A percentile compares a stretch with the other conserved stretches of the same genome.
These are phyloP conservation scores for Aethes cnicana DNA, from an alignment of 2,888 invertebrate genomes.

Conservation along the genomic window DNA sequence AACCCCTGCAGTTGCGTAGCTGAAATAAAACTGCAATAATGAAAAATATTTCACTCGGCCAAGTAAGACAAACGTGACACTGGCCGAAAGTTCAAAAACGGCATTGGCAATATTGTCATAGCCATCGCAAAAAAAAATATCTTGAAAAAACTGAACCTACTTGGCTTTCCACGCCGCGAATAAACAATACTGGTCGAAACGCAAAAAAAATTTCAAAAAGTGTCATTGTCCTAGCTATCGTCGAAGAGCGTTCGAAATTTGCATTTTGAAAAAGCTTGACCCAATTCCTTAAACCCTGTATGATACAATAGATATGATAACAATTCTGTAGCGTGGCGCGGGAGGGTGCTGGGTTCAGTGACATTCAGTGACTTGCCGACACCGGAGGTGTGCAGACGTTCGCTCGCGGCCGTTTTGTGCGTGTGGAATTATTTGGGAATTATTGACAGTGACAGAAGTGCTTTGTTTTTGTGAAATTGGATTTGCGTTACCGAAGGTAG, in stretches of 20 bases:
- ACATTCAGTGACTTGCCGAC: slow-evolving; percentile 52
- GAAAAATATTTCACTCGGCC: no score
- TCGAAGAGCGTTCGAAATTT: background rate
- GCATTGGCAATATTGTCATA: no score
- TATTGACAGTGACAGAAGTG: slow-evolving; percentile 66
- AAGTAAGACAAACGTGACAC: no score
- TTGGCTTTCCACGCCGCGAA: no score
- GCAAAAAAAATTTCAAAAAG: slow-evolving; percentile 8
- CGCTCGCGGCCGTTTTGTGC: slow-evolving; percentile 23
- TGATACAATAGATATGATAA: slow-evolving; percentile 73
- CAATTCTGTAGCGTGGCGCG: slow-evolving; percentile 59
- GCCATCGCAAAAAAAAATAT: no score
- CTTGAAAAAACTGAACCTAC: no score
- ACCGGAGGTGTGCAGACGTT: slow-evolving; percentile 54
- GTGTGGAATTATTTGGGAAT: background rate
- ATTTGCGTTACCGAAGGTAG: slow-evolving; percentile 31
- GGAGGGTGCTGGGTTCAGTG: slow-evolving; percentile 67
- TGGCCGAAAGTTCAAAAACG: no score
- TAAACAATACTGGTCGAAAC: no score
- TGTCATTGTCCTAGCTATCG: no score
- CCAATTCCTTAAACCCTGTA: slow-evolving; percentile 68
- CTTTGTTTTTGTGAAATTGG: slow-evolving; percentile 39
- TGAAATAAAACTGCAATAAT: no score
- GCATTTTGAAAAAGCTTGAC: slow-evolving; percentile 47
- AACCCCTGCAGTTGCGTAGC: no score